Evolutionary conservation across 2,888 invertebrate species (phyloP).

Genomic region (Mesorhabditis belari): DNA sequence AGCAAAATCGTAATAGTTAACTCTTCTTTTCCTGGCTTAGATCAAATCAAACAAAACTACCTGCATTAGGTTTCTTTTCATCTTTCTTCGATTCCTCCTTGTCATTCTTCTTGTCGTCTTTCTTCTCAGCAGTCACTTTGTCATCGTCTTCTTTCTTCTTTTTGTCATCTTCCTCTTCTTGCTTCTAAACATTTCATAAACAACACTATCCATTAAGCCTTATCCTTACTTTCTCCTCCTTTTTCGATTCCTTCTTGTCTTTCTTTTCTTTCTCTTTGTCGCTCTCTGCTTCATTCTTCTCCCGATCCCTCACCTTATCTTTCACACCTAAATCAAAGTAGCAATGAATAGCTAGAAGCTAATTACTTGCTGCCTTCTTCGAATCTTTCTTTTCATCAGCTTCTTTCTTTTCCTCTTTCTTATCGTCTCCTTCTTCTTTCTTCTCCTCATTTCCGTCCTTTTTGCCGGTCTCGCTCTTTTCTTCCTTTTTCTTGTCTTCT

Average conservation of each 20-base stretch:
- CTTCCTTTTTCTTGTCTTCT: too few relatives aligned
- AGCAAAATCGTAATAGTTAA: too few relatives aligned
- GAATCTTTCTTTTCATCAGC: background rate
- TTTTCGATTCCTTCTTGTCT: background rate
- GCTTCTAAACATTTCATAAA: too few relatives aligned
- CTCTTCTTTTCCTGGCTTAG: too few relatives aligned
- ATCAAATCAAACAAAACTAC: too few relatives aligned
- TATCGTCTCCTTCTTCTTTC: background rate
- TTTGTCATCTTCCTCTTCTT: background rate
- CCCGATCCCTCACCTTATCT: too few relatives aligned
- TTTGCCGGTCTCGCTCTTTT: background rate
- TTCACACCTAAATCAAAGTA: too few relatives aligned
- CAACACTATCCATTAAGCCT: background rate
- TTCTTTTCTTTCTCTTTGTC: background rate
- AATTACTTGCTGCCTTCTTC: too few relatives aligned
- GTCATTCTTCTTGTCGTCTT: background rate
- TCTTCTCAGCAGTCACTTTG: background rate
- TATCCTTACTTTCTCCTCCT: background rate
- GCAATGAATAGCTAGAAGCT: too few relatives aligned
- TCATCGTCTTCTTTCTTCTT: background rate
- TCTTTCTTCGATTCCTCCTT: background rate
- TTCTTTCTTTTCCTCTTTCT: background rate
- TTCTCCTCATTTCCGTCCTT: background rate
- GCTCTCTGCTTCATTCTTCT: background rate
- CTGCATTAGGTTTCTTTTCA: too few relatives aligned